Evolutionary conservation across 2,113 vertebrate genomes (phyloP), one percentile per base, ranked within the genome.

Genomic region (Podarcis muralis): DNA sequence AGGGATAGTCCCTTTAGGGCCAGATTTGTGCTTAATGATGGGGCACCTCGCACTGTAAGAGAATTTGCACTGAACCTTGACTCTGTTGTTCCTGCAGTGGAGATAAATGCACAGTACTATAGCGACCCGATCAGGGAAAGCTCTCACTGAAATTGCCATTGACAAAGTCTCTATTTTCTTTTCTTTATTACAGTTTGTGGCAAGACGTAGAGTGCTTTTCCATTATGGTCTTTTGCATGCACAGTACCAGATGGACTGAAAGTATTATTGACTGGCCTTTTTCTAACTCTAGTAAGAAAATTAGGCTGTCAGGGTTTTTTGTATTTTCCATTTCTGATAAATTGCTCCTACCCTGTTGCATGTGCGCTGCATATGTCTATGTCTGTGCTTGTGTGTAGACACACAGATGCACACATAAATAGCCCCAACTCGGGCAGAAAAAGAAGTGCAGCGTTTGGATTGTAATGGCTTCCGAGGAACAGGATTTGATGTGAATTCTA

Each of bases 1-100:
- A 95, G 92, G 92, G 59, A 93, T 88, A 35, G 89, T 90, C 93
- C 91, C 88, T 92, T 91, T 83, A 90, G 93, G 81, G 90, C 81
- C 78, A 35, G 25, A 91, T 92, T 93, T 92, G 13, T 83, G 72
- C 91, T 89, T 89, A 91, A 20, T 91, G 79, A 74, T 79, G 87
- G 87, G 90, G 57, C 65, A 93, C 85, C 1, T 81, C 84, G 62
- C 62, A 74, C 74, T 91, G 32, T 72, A 87, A 93, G 75, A 83
- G 92, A 88, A 78, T 72, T 80, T 89, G 35, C 88, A 90, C 35
- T 77, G 22, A 88, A 82, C 35, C 25, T 83, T 68, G 83, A 65
- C 83, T 86, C 1, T 2, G 1, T 76, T 76, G 87, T 8, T 23
- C 48, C 88, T 87, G 40, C 81, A 78, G 48, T 18, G 30, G 75